Base-by-base conservation (phyloP, 2,888 invertebrate genomes). In the Ptychoptera contaminata region DNA sequence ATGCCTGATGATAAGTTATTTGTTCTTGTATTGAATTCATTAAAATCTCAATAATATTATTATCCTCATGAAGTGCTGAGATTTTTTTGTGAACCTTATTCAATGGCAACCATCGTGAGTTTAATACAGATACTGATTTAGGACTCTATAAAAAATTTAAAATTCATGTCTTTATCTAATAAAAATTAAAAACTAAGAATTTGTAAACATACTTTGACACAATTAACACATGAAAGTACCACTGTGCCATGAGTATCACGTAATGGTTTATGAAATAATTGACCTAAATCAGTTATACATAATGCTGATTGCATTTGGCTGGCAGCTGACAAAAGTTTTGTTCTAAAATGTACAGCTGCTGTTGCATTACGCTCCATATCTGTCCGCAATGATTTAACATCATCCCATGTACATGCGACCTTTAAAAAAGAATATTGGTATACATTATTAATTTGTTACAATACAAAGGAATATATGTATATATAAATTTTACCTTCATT, bases 361-460 rank as follows among this genome's bases (percentile, higher is more conserved):
- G 85, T 87, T 2, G 86, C 77, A 60, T 88, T 86, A 56, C 91
- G 87, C 60, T 93, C 93, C 88, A 96, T 90, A 58, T 94, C 93
- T 16, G 84, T 78, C n/a, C 86, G 76, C 2, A 96, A 68, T 2
- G 82, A 76, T 58, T 92, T 93, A 8, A 92, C 88, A 59, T 96
- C 93, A 55, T 94, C 92, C 97, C 97, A 97, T 0, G 90, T 85
- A 61, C 93, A 91, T 0, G 94, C 86, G 34, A 96, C 82, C 82
- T 83, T 57, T 2, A 54, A 52, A 16, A 32, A 34, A 34, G 16
- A 30, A 15, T 40, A 12, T 14, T 37, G n/a, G n/a, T n/a, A n/a
- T n/a, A n/a, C n/a, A n/a, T n/a, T n/a, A n/a, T n/a, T n/a, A n/a
- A n/a, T n/a, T n/a, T n/a, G n/a, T n/a, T n/a, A n/a, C n/a, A n/a